Base-by-base conservation (phyloP, 2,797 vertebrate species). In the Potorous gilbertii region DNA sequence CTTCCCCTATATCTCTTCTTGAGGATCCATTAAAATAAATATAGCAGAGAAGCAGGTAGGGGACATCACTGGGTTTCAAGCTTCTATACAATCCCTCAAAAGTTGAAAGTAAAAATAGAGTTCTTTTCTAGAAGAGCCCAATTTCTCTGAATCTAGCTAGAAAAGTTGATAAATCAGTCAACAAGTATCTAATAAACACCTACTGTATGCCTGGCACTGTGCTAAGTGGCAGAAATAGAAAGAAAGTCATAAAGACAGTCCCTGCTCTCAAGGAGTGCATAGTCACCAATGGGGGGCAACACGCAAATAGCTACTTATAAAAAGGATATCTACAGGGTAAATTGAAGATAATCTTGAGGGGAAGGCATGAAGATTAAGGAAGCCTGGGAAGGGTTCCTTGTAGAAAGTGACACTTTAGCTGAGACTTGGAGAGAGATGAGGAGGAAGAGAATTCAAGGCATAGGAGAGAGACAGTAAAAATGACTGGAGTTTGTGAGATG, bases 21-120 rank as follows among this genome's bases (percentile, higher is more conserved):
- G 95, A 56, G 81, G 96, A 94, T 93, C 46, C 90, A 29, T 92
- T 90, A 46, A 92, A 91, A 87, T 46, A 54, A 81, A 56, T 59
- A 14, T 10, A 50, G 90, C 62, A 89, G 91, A 87, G 55, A 93
- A 95, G 59, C 21, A 28, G 52, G 5, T 66, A 11, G 18, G 11
- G 59, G 56, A 46, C 89, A 5, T 89, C 40, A 87, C 55, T 10
- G 54, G 55, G 31, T 18, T 87, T 93, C 94, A 28, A 91, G 93
- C 40, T 90, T 40, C 66, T 56, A n/a, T 90, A 55, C 90, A 57
- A 87, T 62, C 40, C 90, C 94, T 91, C 12, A 0, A 40, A 56
- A n/a, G 18, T 40, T 81, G 90, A 94, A 91, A 24, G 31, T 66
- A 34, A n/a, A 34, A n/a, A 5, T 66, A n/a, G 59, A 66, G 59